phyloP scores from a whole-genome alignment of 30 jellyfish, hydroid and myxozoan genomes.

The Aurelia sp. region DNA sequence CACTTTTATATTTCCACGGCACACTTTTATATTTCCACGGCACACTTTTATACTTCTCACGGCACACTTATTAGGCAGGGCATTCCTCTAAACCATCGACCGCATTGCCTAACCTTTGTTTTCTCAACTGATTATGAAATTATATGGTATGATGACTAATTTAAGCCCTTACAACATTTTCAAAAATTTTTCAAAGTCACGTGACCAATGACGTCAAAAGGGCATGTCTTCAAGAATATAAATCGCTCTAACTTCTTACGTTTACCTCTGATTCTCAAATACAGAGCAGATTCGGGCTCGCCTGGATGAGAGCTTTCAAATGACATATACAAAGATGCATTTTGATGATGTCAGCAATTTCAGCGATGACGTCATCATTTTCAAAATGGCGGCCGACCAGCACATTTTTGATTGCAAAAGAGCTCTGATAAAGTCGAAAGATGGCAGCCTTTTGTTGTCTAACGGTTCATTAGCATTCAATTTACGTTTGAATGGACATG shows the following conservation, averaged over 20 bases:
- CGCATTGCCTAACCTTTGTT: slow-evolving; percentile 34
- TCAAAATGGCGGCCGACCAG: background rate
- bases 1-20: no score
- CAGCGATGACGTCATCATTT: background rate
- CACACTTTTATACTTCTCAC: no score
- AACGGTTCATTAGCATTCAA: no score
- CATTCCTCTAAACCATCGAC: slow-evolving; percentile 13
- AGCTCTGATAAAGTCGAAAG: no score
- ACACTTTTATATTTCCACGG: no score
- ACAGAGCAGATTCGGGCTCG: slow-evolving; percentile 7
- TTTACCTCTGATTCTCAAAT: slow-evolving; percentile 8
- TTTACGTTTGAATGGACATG: no score
- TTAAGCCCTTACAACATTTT: slow-evolving; percentile 25
- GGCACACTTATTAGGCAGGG: no score
- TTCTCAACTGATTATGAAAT: background rate
- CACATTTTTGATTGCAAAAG: no score
- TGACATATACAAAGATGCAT: background rate
- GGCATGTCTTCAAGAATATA: background rate
- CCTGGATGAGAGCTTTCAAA: slow-evolving; percentile 17
- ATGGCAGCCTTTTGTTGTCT: no score
- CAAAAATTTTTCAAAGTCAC: slow-evolving; percentile 3
- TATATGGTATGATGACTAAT: background rate
- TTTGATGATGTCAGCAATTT: slow-evolving; percentile 17
- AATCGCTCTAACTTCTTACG: slow-evolving; percentile 6
- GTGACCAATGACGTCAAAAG: slow-evolving; percentile 26